Evolutionary conservation across 2,888 invertebrate genomes (phyloP).

Genomic region (Thecocarcelia acutangulata): DNA sequence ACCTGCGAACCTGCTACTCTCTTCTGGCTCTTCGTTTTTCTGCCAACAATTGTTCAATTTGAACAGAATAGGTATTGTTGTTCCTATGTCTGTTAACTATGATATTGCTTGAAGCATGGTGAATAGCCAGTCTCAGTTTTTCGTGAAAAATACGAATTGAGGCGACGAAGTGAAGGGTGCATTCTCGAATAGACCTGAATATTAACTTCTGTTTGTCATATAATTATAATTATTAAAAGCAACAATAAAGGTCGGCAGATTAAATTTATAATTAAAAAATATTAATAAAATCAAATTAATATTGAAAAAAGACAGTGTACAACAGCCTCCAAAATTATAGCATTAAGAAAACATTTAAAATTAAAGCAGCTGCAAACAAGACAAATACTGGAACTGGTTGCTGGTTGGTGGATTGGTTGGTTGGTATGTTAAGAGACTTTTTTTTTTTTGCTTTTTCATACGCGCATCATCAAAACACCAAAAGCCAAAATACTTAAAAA

Average conservation of each 20-base stretch:
- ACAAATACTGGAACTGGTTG: constrained; percentile 40
- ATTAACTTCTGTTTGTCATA: too few relatives aligned
- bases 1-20: too few relatives aligned
- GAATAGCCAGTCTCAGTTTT: too few relatives aligned
- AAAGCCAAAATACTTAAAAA: constrained; percentile 9
- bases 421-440: constrained; percentile 55
- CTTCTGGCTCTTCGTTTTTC: too few relatives aligned
- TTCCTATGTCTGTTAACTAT: too few relatives aligned
- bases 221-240: not conserved
- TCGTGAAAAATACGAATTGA: too few relatives aligned
- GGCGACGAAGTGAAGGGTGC: too few relatives aligned
- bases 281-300: constrained; percentile 25
- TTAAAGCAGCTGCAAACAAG: constrained; percentile 63
- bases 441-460: constrained; percentile 32
- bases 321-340: constrained; percentile 56
- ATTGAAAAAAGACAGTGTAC: constrained; percentile 49
- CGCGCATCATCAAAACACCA: constrained; percentile 10
- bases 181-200: too few relatives aligned
- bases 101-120: too few relatives aligned
- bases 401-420: too few relatives aligned
- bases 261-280: constrained; percentile 21
- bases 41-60: too few relatives aligned
- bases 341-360: constrained; percentile 39
- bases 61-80: too few relatives aligned
- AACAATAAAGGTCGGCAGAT: constrained; percentile 33